Evolutionary conservation across 2,113 vertebrate species (phyloP).

Genomic region (Leptodactylus fuscus): DNA sequence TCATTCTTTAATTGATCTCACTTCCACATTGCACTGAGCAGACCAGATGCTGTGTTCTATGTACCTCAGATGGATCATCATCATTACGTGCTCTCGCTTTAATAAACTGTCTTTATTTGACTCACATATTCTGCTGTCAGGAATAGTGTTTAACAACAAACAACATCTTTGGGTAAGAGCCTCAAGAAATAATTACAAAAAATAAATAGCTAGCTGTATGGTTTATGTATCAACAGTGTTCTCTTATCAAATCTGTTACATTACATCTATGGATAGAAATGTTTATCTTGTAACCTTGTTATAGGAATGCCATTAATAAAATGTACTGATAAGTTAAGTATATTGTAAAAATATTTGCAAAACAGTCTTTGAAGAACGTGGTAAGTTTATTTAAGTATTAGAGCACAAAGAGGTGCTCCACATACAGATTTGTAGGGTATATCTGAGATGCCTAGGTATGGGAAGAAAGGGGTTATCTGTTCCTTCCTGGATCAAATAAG

Average conservation of each 20-base stretch:
- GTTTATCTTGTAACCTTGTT: not conserved
- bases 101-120: slow-evolving; percentile 50
- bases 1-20: slow-evolving; percentile 56
- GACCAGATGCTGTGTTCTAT: slow-evolving; percentile 49
- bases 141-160: slow-evolving; percentile 56
- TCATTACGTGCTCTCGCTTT: slow-evolving; percentile 53
- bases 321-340: not conserved
- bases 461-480: no score
- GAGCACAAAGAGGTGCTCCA: not conserved
- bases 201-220: slow-evolving; percentile 35
- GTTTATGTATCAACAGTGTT: not conserved
- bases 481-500: no score
- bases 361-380: not conserved
- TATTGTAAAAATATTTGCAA: not conserved
- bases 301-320: not conserved
- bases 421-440: no score
- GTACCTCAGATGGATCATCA: slow-evolving; percentile 50
- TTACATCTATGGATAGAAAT: not conserved
- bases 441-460: no score
- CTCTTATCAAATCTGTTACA: not conserved
- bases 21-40: slow-evolving; percentile 51
- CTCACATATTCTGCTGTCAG: slow-evolving; percentile 52
- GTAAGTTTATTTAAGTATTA: not conserved
- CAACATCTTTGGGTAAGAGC: slow-evolving; percentile 47
- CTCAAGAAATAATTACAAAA: slow-evolving; percentile 50